These are phyloP conservation scores for Entomobrya multifasciata DNA, from an alignment of 2,888 invertebrate species.

Conservation along the genomic window DNA sequence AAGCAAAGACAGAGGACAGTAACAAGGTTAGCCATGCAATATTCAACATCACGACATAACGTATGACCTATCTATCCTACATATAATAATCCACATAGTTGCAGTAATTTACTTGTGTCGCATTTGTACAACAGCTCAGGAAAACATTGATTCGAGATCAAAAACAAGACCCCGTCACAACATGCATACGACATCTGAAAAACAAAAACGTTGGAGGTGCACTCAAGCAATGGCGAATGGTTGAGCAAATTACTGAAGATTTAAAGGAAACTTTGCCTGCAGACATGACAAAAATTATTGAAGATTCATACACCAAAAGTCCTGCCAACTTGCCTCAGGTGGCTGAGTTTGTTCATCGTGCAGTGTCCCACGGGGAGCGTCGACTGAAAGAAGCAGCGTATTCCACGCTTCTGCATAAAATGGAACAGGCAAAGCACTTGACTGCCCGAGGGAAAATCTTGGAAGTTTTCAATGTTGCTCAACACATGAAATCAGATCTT, in stretches of 20 bases:
- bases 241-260: conserved; percentile 74
- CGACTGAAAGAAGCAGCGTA: conserved; percentile 72
- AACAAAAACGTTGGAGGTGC: conserved; percentile 73
- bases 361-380: conserved; percentile 67
- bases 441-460: conserved; percentile 62
- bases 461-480: conserved; percentile 72
- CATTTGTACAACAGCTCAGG: conserved; percentile 65
- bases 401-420: conserved; percentile 60
- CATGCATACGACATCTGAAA: conserved; percentile 56
- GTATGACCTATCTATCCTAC: too few relatives aligned
- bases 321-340: conserved; percentile 50
- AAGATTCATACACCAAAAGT: conserved; percentile 67
- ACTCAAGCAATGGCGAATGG: conserved; percentile 72
- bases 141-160: conserved; percentile 71
- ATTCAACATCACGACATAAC: neutral
- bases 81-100: too few relatives aligned
- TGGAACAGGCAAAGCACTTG: conserved; percentile 66
- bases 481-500: conserved; percentile 73
- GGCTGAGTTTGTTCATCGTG: conserved; percentile 72
- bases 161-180: conserved; percentile 70
- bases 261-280: conserved; percentile 70
- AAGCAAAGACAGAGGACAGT: conserved; percentile 69
- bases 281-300: conserved; percentile 73
- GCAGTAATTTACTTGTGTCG: too few relatives aligned
- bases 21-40: conserved; percentile 60